phyloP scores from a whole-genome alignment of 2,113 vertebrate genomes.

The Istiophorus platypterus region DNA sequence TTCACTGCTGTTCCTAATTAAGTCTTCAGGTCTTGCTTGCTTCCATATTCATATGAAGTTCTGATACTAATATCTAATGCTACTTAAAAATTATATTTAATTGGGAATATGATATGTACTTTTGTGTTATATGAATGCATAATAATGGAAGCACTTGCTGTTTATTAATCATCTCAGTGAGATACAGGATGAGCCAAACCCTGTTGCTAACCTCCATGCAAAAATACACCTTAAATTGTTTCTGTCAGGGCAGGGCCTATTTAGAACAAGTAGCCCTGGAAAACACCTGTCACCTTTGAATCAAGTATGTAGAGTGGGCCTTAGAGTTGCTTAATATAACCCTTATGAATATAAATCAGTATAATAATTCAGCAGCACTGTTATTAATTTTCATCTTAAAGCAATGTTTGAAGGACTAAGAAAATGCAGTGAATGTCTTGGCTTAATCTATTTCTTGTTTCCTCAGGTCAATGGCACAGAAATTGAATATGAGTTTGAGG shows the following conservation, averaged over 20 bases:
- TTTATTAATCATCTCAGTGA: constrained; percentile 58
- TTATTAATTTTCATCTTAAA: background rate
- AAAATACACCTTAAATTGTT: constrained; percentile 22
- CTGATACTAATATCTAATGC: constrained; percentile 24
- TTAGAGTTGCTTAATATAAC: background rate
- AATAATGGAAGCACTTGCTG: constrained; percentile 27
- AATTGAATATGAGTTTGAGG: constrained; percentile 99
- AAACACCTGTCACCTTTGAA: constrained; percentile 13
- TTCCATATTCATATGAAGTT: background rate
- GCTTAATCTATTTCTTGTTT: constrained; percentile 37
- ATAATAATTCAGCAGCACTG: background rate
- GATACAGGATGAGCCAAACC: constrained; percentile 16
- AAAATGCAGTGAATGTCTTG: background rate
- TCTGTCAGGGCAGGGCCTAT: background rate
- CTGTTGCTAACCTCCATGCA: constrained; percentile 8
- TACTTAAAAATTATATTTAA: background rate
- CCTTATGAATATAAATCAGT: background rate
- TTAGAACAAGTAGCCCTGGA: background rate
- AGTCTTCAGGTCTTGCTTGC: background rate
- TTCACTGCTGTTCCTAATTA: background rate
- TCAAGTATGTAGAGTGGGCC: background rate
- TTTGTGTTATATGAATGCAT: constrained; percentile 36
- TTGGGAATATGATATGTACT: constrained; percentile 8
- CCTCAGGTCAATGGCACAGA: constrained; percentile 96
- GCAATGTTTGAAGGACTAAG: background rate